Conservation (phyloP, 2,888 invertebrate species). For the Teleogryllus oceanicus region DNA sequence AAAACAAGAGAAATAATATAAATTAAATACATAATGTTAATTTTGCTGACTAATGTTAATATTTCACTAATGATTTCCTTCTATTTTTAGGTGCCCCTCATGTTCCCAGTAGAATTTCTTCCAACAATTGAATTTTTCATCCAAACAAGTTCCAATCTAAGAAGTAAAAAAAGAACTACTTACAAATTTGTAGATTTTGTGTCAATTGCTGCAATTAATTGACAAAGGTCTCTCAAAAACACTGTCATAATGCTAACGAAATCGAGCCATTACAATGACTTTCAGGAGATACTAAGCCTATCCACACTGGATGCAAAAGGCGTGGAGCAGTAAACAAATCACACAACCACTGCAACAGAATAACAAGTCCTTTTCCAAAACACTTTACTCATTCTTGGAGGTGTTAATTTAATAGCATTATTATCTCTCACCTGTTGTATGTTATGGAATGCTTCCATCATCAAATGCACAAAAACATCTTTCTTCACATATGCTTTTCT, state of each 20-base stretch:
- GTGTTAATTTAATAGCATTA: background rate
- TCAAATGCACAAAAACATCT: slow-evolving; percentile 50
- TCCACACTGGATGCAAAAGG: slow-evolving; percentile 63
- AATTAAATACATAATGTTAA: too few species aligned
- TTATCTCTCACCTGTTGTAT: slow-evolving; percentile 33
- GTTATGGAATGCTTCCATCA: slow-evolving; percentile 53
- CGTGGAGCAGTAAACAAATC: slow-evolving; percentile 68
- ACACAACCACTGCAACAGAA: slow-evolving; percentile 54
- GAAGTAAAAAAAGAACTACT: slow-evolving; percentile 47
- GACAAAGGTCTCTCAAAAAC: slow-evolving; percentile 52
- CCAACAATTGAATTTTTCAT: too few species aligned
- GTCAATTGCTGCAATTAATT: slow-evolving; percentile 67
- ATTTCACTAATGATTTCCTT: too few species aligned
- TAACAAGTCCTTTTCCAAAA: slow-evolving; percentile 27
- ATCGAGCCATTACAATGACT: slow-evolving; percentile 4
- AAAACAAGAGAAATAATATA: slow-evolving; percentile 43
- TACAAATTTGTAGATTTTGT: slow-evolving; percentile 88
- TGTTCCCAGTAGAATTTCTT: too few species aligned
- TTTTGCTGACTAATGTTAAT: too few species aligned
- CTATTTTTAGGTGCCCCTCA: too few species aligned
- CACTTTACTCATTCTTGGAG: background rate
- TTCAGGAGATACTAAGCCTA: slow-evolving; percentile 49
- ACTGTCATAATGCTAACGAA: slow-evolving; percentile 28
- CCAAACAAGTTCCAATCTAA: too few species aligned
- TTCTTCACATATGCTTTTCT: slow-evolving; percentile 59